Base-by-base conservation (phyloP, 2,888 invertebrate genomes). In the Luperina testacea region DNA sequence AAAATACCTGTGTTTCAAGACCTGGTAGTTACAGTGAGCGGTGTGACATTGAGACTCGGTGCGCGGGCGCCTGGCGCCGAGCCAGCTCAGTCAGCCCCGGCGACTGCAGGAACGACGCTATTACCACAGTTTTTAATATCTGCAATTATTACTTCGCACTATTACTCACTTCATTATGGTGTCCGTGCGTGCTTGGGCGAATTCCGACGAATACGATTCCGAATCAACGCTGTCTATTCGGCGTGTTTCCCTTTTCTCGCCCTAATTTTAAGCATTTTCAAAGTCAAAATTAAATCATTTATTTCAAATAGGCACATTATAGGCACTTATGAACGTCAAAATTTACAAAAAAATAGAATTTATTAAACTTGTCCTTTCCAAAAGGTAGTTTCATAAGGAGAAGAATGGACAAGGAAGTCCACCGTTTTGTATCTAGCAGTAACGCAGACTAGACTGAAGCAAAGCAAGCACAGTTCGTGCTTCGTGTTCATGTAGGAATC, bases 1-100 rank as follows among this genome's bases (percentile, higher is more conserved):
- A 61, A 27, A 61, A 61, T 27, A 61, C 27, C 15, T 7, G 15
- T 61, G n/a, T n/a, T 59, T n/a, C 11, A 59, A 59, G 53, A 9
- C 59, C n/a, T n/a, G n/a, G n/a, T n/a, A 11, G 15, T 2, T 3
- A 4, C 38, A 27, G 38, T 5, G 38, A 70, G 70, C 32, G 8
- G n/a, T 17, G 38, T 38, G 69, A n/a, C 38, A 51, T 48, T 32
- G 69, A 48, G 32, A 2, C 17, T 15, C 1, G 65, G 61, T 51
- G 74, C 51, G 63, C 24, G n/a, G n/a, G 42, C 59, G 38, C 78
- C 51, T 78, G 78, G 78, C 78, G 63, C 53, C 32, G 63, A 63
- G 63, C 63, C 38, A n/a, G 6, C 78, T 77, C 77, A 68, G 71
- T 53, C 63, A 27, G 45, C 27, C 71, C 2, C 13, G 17, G 48